Evolutionary conservation across 2,797 vertebrate genomes (phyloP), one percentile per base, ranked within the genome.

Genomic region (Serranus cabrilla): DNA sequence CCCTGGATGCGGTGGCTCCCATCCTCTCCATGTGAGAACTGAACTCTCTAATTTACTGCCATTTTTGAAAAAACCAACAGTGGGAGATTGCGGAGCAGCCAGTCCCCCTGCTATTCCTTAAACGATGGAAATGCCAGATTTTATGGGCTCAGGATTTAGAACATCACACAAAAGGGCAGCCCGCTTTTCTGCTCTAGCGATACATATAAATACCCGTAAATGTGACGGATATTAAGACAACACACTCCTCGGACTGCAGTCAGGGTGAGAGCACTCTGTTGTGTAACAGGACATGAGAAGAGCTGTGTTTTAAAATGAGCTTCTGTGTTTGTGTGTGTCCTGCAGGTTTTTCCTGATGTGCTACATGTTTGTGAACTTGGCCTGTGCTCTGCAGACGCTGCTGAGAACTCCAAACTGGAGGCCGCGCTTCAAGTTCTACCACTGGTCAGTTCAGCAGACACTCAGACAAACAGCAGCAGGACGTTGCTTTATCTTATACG

Each of bases 301-400:
- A 66, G 18, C 21, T 47, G 31, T 54, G 31, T 21, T 59, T 66
- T 52, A 55, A 58, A 75, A 6, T 27, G 25, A 11, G 11, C 56
- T 17, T 57, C 5, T 75, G 34, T 82, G 54, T 25, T 10, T 49
- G 11, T 73, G 20, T 85, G 65, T 83, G 16, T 74, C 78, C 71
- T 66, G 52, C 89, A 99, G 98, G 98, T 99, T 99, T 86, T 99
- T 99, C 93, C 92, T 99, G 86, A 99, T 99, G 98, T 99, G 98
- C 92, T 99, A 99, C 94, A 98, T 99, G 98, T 99, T 99, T 25
- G 98, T 99, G 84, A 99, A 99, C 93, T 88, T 99, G 94, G 98
- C 98, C 1, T 99, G 98, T 13, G 98, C 98, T 0, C 94, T 99
- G 43, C 98, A 99, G 91, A 99, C 98, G 0, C 93, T 99, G 73